phyloP scores from a whole-genome alignment of 1,140 invertebrate genomes.

The Drosophila suzukii region DNA sequence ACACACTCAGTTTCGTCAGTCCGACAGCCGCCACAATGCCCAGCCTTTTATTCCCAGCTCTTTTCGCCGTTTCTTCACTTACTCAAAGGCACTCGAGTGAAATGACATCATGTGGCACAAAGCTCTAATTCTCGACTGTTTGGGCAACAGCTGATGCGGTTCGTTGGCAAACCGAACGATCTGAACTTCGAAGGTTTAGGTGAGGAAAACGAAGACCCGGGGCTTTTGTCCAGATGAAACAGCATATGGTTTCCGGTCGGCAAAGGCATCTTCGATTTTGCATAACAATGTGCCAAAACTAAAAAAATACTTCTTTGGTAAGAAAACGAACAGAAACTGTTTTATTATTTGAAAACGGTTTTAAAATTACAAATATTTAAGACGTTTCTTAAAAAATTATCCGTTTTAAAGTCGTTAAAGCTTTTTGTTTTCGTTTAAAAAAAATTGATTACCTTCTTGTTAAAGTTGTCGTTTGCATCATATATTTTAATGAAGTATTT shows the following conservation, averaged over 20 bases:
- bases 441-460: no score
- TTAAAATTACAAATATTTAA: no score
- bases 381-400: no score
- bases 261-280: neutral
- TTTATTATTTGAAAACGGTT: no score
- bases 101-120: constrained; percentile 81
- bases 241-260: constrained; percentile 74
- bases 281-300: neutral
- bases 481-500: neutral
- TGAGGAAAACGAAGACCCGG: neutral
- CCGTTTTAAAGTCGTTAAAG: no score
- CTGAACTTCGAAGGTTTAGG: constrained; percentile 36
- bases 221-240: neutral
- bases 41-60: constrained; percentile 39
- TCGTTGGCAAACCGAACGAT: constrained; percentile 57
- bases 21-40: constrained; percentile 61
- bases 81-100: constrained; percentile 67
- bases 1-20: constrained; percentile 72
- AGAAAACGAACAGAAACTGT: no score
- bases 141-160: constrained; percentile 63
- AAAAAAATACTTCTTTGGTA: no score
- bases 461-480: no score
- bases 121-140: constrained; percentile 34
- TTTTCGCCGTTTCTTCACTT: constrained; percentile 35
- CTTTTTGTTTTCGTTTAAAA: no score